Base-by-base conservation (phyloP, 2,113 vertebrate species). In the Pluvialis apricaria region DNA sequence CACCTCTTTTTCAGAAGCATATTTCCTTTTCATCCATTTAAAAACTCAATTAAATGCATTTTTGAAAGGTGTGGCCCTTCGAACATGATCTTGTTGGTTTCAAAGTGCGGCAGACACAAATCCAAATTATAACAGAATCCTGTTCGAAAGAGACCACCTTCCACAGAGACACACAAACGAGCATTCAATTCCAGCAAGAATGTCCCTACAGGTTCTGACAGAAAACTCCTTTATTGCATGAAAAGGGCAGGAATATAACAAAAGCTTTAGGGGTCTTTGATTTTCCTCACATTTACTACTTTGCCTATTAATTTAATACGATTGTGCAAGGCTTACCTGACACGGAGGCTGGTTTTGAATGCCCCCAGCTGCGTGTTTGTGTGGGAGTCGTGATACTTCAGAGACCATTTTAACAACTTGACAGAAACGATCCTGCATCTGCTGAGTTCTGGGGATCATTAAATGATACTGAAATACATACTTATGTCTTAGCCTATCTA, bases 291-390 rank as follows among this genome's bases (percentile, higher is more conserved):
- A 82, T 96, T 96, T 97, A 78, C 86, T 93, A 14, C 40, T 95
- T 88, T 77, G 64, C 70, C 94, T 95, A 77, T 95, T 97, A 97
- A 96, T 97, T 97, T 96, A 96, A 55, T 89, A 77, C 54, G 88
- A 82, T 82, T 95, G 68, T 84, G 60, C 72, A 95, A 83, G 78
- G 36, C 86, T 96, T 89, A 83, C 75, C 83, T 92, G 20, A 51
- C 51, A 96, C 86, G 65, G 88, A 96, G 71, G 73, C 82, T 61
- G 68, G 24, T 54, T 94, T 65, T 73, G 31, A 80, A 42, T 36
- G 40, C 2, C 64, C n/a, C 52, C n/a, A 40, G 17, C 51, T 71
- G 62, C 2, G 4, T 32, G 24, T 26, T 75, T 79, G 19, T 13
- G 11, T 70, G 49, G 18, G 32, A 79, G 29, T 29, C 1, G 4